A percentile compares a stretch with the other conserved stretches of the same genome.
Conservation (phyloP, 2,888 invertebrate genomes). For the Clistopyga incitator region DNA sequence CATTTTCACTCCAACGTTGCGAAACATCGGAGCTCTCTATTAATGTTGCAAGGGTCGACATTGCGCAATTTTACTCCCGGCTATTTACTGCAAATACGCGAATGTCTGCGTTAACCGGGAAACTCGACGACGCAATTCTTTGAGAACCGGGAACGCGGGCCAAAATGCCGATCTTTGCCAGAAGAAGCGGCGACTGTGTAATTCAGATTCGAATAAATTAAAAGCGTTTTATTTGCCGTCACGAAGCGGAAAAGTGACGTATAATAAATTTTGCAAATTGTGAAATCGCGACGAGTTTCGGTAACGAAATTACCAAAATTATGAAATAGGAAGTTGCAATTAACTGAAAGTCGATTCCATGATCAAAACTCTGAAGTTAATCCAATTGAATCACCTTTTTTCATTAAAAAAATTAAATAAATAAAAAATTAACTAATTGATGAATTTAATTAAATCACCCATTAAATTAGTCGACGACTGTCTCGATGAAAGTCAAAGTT, state of each 20-base stretch:
- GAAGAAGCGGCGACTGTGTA: background rate
- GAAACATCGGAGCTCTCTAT: constrained; percentile 20
- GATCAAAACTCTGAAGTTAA: no score
- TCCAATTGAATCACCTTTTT: no score
- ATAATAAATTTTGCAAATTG: background rate
- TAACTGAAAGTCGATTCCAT: no score
- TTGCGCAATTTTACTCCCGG: constrained; percentile 13
- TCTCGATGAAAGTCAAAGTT: no score
- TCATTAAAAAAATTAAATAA: no score
- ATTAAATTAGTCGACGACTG: no score
- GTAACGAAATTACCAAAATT: background rate
- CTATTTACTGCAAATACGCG: constrained; percentile 51
- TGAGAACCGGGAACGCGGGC: constrained; percentile 13
- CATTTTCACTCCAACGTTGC: background rate
- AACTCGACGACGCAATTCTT: constrained; percentile 13
- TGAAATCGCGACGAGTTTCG: constrained; percentile 4
- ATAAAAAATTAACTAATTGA: no score
- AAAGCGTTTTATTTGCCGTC: constrained; percentile 24
- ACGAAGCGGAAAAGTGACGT: background rate
- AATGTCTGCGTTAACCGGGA: constrained; percentile 45
- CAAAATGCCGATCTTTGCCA: constrained; percentile 41
- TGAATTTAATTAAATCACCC: no score
- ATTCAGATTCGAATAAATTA: constrained; percentile 25
- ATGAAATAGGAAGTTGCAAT: background rate
- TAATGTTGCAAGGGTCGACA: constrained; percentile 35